Evolutionary conservation across 37 sponge, comb jelly and placozoan species (phyloP).

Genomic region (Chondrilla cf. caribensis): DNA sequence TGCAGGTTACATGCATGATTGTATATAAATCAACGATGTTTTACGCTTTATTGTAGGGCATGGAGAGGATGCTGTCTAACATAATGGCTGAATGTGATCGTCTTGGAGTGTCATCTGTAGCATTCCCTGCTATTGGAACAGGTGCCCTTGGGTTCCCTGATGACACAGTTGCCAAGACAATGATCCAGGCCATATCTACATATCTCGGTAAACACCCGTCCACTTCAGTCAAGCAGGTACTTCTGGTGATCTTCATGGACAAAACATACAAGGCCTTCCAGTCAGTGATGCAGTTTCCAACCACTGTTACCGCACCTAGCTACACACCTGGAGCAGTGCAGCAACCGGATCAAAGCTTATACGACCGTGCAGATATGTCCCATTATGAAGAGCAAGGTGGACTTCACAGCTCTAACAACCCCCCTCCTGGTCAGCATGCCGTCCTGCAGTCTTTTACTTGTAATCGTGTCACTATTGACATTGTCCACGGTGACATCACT

Average conservation of each 20-base stretch:
- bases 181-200: neutral
- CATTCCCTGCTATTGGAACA: slow-evolving; percentile 28
- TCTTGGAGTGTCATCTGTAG: slow-evolving; percentile 10
- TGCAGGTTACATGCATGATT: no score
- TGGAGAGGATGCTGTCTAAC: neutral
- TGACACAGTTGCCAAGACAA: neutral
- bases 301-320: neutral
- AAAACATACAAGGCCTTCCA: neutral
- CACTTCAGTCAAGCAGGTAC: neutral
- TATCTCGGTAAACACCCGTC: neutral
- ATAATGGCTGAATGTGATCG: slow-evolving; percentile 11
- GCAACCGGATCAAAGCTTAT: neutral
- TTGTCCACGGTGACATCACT: slow-evolving; percentile 23
- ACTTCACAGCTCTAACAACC: neutral
- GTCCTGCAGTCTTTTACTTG: neutral
- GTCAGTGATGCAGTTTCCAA: neutral
- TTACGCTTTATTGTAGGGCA: neutral
- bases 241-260: slow-evolving; percentile 27
- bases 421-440: neutral
- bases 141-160: slow-evolving; percentile 21
- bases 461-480: slow-evolving; percentile 13
- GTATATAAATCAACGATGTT: no score
- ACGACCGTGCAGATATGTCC: neutral
- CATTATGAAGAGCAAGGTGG: neutral
- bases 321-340: neutral